Evolutionary conservation across 2,113 vertebrate genomes (phyloP).

Genomic region (Brachyistius frenatus): DNA sequence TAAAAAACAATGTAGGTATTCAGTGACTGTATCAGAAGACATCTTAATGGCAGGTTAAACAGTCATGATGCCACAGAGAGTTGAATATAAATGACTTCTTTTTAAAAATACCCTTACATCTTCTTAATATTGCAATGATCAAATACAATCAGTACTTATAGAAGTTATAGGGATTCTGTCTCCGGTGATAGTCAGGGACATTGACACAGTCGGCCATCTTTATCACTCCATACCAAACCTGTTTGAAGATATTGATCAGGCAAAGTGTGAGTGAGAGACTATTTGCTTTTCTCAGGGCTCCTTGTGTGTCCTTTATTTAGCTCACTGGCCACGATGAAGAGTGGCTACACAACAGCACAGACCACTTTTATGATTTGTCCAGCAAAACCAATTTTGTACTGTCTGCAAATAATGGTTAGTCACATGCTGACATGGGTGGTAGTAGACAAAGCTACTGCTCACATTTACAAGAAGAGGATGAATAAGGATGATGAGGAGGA

Average conservation of each 20-base stretch:
- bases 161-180: constrained; percentile 3
- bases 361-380: not conserved
- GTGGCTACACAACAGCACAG: not conserved
- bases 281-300: constrained; percentile 23
- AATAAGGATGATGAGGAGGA: constrained; percentile 25
- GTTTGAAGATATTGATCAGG: constrained; percentile 20
- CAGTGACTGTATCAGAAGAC: constrained; percentile 38
- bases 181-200: constrained; percentile 12
- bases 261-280: constrained; percentile 5
- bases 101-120: not conserved
- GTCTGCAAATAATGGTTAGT: constrained; percentile 28
- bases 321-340: not conserved
- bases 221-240: constrained; percentile 22
- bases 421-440: constrained; percentile 41
- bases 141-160: constrained; percentile 2
- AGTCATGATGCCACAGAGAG: constrained; percentile 31
- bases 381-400: constrained; percentile 1
- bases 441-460: constrained; percentile 30
- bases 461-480: constrained; percentile 25
- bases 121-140: not conserved
- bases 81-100: not conserved
- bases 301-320: constrained; percentile 32
- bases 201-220: constrained; percentile 22
- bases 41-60: constrained; percentile 25
- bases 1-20: constrained; percentile 48